Evolutionary conservation across 2,797 vertebrate species (phyloP).

Genomic region (Galaxias olidus): DNA sequence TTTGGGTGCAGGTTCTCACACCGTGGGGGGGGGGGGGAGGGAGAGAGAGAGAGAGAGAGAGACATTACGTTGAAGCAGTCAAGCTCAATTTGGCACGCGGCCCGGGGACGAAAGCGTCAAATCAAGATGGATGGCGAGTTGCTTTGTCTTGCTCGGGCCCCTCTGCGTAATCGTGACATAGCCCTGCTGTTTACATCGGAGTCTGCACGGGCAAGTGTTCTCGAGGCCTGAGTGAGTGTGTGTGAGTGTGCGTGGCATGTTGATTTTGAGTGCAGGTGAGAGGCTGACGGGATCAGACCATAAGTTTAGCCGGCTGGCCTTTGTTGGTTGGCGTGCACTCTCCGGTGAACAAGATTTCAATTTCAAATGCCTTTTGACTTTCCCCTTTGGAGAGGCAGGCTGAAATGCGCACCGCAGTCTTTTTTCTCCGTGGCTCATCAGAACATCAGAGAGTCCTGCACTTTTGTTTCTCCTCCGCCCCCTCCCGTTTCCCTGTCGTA

Average conservation of each 20-base stretch:
- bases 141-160: slow-evolving; percentile 19
- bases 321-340: not conserved
- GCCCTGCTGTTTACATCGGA: not conserved
- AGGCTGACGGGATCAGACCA: not conserved
- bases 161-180: slow-evolving; percentile 28
- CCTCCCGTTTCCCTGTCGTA: not conserved
- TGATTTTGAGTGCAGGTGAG: not conserved
- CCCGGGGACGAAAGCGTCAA: slow-evolving; percentile 18
- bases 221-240: not conserved
- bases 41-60: not conserved
- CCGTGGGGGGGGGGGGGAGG: slow-evolving; percentile 12
- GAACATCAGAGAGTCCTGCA: not conserved
- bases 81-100: slow-evolving; percentile 18
- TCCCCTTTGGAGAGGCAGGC: not conserved
- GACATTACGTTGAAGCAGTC: slow-evolving; percentile 2
- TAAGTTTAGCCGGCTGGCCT: not conserved
- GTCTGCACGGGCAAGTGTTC: not conserved
- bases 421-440: not conserved
- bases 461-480: not conserved
- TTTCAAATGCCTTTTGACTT: slow-evolving; percentile 8
- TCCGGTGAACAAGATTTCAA: not conserved
- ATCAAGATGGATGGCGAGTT: slow-evolving; percentile 24
- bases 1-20: slow-evolving; percentile 3
- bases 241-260: not conserved
- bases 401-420: not conserved